A percentile compares a stretch with the other conserved stretches of the same genome.
These are phyloP conservation scores for Scaptodrosophila latifasciaeformis DNA, from an alignment of 2,888 invertebrate species.

Conservation along the genomic window DNA sequence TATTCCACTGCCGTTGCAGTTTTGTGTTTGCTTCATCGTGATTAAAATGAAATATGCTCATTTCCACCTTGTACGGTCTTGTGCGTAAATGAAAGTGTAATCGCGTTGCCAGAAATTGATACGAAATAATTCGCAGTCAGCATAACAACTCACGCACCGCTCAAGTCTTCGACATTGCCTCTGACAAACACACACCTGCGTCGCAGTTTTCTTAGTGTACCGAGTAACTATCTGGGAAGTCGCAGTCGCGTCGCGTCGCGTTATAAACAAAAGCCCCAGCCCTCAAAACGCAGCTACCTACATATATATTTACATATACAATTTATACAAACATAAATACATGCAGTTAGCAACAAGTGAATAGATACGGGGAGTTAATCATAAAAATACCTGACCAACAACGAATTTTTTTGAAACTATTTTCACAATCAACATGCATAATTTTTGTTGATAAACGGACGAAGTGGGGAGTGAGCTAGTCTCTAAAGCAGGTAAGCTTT, in stretches of 20 bases:
- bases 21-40: too few relatives aligned
- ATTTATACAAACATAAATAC: constrained; percentile 13
- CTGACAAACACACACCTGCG: constrained; percentile 34
- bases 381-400: constrained; percentile 4
- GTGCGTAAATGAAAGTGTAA: constrained; percentile 29
- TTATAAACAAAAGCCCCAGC: constrained; percentile 36
- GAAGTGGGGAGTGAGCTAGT: too few relatives aligned
- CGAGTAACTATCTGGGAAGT: too few relatives aligned
- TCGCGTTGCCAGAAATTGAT: too few relatives aligned
- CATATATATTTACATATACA: background rate
- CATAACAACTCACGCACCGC: constrained; percentile 1
- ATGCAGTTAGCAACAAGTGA: constrained; percentile 58
- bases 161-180: too few relatives aligned
- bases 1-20: too few relatives aligned
- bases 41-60: too few relatives aligned
- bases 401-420: too few relatives aligned
- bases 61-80: too few relatives aligned
- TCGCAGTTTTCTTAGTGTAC: constrained; percentile 1
- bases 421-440: too few relatives aligned
- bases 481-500: constrained; percentile 25
- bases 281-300: constrained; percentile 2
- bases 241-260: too few relatives aligned
- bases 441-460: too few relatives aligned
- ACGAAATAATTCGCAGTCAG: constrained; percentile 20
- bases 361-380: constrained; percentile 23